Conservation (phyloP, 2,888 invertebrate genomes). For the Galeopsomyia nigrocyanea region DNA sequence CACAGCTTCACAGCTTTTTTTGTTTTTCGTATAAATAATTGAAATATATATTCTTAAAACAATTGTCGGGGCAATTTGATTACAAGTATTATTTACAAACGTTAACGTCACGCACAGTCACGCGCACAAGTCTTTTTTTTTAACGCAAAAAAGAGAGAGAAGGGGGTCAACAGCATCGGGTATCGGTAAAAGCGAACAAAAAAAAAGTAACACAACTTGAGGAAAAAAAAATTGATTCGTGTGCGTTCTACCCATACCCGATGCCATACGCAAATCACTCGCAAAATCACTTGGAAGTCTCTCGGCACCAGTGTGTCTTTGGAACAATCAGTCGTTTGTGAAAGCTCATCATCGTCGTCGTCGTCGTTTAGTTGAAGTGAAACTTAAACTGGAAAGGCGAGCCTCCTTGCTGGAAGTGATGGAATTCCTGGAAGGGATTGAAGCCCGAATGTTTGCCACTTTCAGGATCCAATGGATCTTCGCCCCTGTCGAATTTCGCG, state of each 20-base stretch:
- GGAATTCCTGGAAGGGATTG: slow-evolving; percentile 81
- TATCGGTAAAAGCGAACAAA: slow-evolving; percentile 41
- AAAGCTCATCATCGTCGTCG: too few species aligned
- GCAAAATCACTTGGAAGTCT: slow-evolving; percentile 43
- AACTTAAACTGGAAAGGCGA: slow-evolving; percentile 97
- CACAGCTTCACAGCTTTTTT: slow-evolving; percentile 6
- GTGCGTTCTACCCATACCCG: slow-evolving; percentile 37
- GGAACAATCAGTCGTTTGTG: slow-evolving; percentile 22
- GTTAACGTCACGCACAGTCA: slow-evolving; percentile 59
- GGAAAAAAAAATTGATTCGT: slow-evolving; percentile 7
- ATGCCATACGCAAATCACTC: slow-evolving; percentile 35
- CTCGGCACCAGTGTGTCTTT: slow-evolving; percentile 38
- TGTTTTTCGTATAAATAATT: slow-evolving; percentile 64
- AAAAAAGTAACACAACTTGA: not conserved
- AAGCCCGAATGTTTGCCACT: slow-evolving; percentile 76
- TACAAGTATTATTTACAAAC: slow-evolving; percentile 64
- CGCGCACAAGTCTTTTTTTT: slow-evolving; percentile 40
- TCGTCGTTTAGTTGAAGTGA: slow-evolving; percentile 84
- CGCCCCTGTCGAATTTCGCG: slow-evolving; percentile 92
- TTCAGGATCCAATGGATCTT: slow-evolving; percentile 98
- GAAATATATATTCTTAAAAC: slow-evolving; percentile 67
- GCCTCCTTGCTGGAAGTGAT: slow-evolving; percentile 74
- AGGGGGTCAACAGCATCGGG: slow-evolving; percentile 26
- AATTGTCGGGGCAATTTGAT: slow-evolving; percentile 56
- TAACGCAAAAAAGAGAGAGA: slow-evolving; percentile 26